Base-by-base conservation (phyloP, 2,797 vertebrate genomes). In the Tangara arthus region DNA sequence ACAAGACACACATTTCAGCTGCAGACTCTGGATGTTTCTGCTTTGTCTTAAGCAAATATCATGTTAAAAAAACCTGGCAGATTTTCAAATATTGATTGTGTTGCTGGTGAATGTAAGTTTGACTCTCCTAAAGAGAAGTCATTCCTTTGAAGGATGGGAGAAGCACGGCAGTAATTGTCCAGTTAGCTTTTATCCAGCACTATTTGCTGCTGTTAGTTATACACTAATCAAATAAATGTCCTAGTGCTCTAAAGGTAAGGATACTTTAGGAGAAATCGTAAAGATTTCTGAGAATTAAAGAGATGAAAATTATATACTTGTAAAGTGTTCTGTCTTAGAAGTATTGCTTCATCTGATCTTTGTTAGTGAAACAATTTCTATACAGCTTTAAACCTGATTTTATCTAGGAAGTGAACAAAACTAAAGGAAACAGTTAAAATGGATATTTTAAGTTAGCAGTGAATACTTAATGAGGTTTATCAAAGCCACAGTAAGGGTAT, bases 81-180 rank as follows among this genome's bases (percentile, higher is more conserved):
- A 82, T 60, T 85, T 89, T 90, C 71, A 90, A 47, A 42, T 92
- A 89, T 82, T 70, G 83, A 77, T 87, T 93, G n/a, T 72, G 28
- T 56, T 90, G 8, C 16, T 87, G 15, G 8, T 76, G 53, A 85
- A 83, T 57, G 4, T 30, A 56, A 42, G 34, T 80, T 92, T 95
- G 63, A 71, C 11, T 73, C 7, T 57, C 63, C 57, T 64, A 63
- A 16, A 82, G 28, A 53, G 57, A 60, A 82, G 49, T 32, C 1
- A 18, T 84, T 89, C 4, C 5, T 71, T 71, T 89, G 78, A 89
- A 89, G 60, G 24, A 63, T 64, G 56, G 56, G 68, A 71, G 34
- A 69, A 56, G 2, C 24, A 5, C 18, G 56, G 23, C 1, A 0
- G 19, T 63, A 79, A 61, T 59, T 71, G 57, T 47, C 26, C 52